Evolutionary conservation across 2,888 invertebrate species (phyloP), one percentile per base, ranked within the genome.

Genomic region (Gryllus longicercus): DNA sequence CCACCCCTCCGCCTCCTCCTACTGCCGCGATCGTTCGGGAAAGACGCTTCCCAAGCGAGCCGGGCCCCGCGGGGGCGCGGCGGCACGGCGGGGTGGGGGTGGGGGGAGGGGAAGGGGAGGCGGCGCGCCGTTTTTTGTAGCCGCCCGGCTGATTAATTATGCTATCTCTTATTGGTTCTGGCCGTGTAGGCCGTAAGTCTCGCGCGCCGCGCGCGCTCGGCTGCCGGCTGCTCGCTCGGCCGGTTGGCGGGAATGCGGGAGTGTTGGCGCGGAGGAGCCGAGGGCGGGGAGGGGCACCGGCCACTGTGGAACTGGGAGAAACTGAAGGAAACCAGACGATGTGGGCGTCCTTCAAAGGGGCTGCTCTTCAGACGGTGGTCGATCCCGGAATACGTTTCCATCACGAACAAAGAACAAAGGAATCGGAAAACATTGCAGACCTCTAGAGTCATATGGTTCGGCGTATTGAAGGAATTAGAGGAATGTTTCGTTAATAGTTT

Each of bases 161-260:
- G 23, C 79, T 51, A 79, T 21, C 76, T 75, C 76, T 75, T 79
- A 79, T 79, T 79, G 79, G 79, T 79, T 79, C 79, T 50, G 50
- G 74, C 50, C 79, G 75, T 75, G 79, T 79, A 75, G 50, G 63
- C 63, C 63, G 63, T 63, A 63, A 63, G 11, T 63, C 63, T n/a
- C n/a, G 63, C 16, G 12, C 16, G 63, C 63, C 63, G 63, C 12
- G 63, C 16, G n/a, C n/a, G 63, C 14, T 14, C 14, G 63, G 63
- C 63, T 14, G 63, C n/a, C 63, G 63, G 5, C n/a, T 14, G 63
- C 16, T 63, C 63, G 38, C 38, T 63, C 63, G n/a, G 63, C 16
- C 63, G 63, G 16, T 63, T 63, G 63, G 16, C 63, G 14, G n/a
- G 63, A 63, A 63, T 63, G 63, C 63, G 63, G 63, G 16, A 18